Evolutionary conservation across 1,140 invertebrate species (phyloP).

Genomic region (Panagrolaimus sp.): DNA sequence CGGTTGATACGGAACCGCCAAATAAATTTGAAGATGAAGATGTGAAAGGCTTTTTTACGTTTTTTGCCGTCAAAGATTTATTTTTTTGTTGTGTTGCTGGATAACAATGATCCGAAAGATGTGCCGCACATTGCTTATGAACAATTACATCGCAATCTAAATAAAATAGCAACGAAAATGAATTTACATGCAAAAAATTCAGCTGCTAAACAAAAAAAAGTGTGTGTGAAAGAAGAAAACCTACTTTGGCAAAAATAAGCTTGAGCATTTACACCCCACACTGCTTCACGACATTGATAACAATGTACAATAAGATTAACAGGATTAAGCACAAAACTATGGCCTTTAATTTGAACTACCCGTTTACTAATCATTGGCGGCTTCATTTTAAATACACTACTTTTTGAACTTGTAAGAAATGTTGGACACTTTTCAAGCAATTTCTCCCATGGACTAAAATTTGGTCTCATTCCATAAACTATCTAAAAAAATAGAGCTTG

Average conservation of each 20-base stretch:
- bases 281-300: slow-evolving; percentile 82
- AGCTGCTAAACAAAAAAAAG: slow-evolving; percentile 18
- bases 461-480: slow-evolving; percentile 45
- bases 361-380: slow-evolving; percentile 39
- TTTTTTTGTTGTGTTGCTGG: slow-evolving; percentile 41
- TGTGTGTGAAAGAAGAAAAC: slow-evolving; percentile 20
- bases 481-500: slow-evolving; percentile 46
- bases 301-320: slow-evolving; percentile 83
- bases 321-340: slow-evolving; percentile 80
- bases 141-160: slow-evolving; percentile 66
- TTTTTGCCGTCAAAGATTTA: slow-evolving; percentile 19
- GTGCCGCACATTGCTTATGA: slow-evolving; percentile 60
- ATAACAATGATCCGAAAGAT: slow-evolving; percentile 53
- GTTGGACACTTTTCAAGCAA: slow-evolving; percentile 58
- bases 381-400: slow-evolving; percentile 35
- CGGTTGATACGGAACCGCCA: background rate
- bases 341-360: slow-evolving; percentile 70
- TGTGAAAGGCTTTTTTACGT: slow-evolving; percentile 18
- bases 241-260: slow-evolving; percentile 57
- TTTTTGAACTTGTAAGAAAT: slow-evolving; percentile 46
- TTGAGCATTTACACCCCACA: slow-evolving; percentile 74
- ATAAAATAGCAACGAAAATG: slow-evolving; percentile 14
- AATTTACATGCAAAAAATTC: slow-evolving; percentile 22
- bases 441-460: slow-evolving; percentile 46
- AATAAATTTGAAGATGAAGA: slow-evolving; percentile 21